A percentile compares a stretch with the other conserved stretches of the same genome.
Conservation (phyloP, 2,888 invertebrate species). For the Conchocele bisecta region DNA sequence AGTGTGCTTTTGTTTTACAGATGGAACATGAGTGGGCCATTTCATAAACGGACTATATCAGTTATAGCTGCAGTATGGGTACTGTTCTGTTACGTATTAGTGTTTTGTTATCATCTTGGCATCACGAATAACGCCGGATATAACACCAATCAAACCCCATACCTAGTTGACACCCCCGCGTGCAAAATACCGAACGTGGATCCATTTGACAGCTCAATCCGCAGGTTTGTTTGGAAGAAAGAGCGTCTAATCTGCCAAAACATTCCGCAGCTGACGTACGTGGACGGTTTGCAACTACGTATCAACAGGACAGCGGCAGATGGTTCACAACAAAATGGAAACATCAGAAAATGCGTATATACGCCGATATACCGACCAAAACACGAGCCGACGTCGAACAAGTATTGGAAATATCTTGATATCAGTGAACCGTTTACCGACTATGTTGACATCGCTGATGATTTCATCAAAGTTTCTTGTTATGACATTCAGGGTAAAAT, state of each 20-base stretch:
- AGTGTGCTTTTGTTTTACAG: too few species aligned
- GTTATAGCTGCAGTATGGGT: too few species aligned
- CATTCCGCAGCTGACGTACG: slow-evolving; percentile 70
- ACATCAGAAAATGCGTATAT: slow-evolving; percentile 73
- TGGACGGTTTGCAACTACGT: slow-evolving; percentile 50
- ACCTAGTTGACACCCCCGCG: slow-evolving; percentile 72
- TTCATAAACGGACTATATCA: too few species aligned
- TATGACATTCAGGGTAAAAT: slow-evolving; percentile 63
- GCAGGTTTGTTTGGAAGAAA: slow-evolving; percentile 55
- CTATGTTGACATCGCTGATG: slow-evolving; percentile 53
- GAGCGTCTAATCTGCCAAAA: slow-evolving; percentile 61
- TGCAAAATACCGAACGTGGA: slow-evolving; percentile 78
- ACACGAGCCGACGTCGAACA: slow-evolving; percentile 48
- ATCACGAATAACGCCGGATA: too few species aligned
- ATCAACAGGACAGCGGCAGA: slow-evolving; percentile 51
- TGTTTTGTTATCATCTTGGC: too few species aligned
- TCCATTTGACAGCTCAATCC: slow-evolving; percentile 71
- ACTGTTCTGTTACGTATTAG: too few species aligned
- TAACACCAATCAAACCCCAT: too few species aligned
- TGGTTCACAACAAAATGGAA: slow-evolving; percentile 45
- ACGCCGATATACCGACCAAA: slow-evolving; percentile 67
- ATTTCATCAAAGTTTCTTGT: slow-evolving; percentile 77
- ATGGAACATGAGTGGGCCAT: too few species aligned
- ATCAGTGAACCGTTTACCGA: slow-evolving; percentile 45
- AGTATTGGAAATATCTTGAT: slow-evolving; percentile 46